Evolutionary conservation across 2,888 invertebrate genomes (phyloP).

Genomic region (Rhaphigaster nebulosa): DNA sequence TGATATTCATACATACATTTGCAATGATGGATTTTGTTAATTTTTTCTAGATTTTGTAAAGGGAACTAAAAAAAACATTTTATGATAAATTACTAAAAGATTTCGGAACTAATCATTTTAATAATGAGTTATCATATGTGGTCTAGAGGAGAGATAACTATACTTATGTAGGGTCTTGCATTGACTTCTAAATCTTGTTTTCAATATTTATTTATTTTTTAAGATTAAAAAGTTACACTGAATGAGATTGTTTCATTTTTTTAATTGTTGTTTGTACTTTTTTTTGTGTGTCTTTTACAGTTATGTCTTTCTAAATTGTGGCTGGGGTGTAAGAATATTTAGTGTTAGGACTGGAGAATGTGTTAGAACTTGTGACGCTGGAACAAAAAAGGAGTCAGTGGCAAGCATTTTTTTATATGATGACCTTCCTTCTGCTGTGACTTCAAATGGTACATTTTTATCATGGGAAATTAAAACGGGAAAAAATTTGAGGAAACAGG

Average conservation of each 20-base stretch:
- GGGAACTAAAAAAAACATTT: no score
- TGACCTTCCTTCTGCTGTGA: conserved; percentile 73
- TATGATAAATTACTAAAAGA: no score
- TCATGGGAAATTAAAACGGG: conserved; percentile 74
- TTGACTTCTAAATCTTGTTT: not conserved
- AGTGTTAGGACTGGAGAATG: conserved; percentile 77
- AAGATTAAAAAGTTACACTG: no score
- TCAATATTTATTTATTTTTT: not conserved
- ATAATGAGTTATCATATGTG: no score
- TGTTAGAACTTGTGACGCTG: conserved; percentile 70
- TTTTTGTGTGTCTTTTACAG: conserved; percentile 69
- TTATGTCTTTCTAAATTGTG: conserved; percentile 75
- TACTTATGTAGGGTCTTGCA: not conserved
- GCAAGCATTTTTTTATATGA: conserved; percentile 70
- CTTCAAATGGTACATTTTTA: conserved; percentile 72
- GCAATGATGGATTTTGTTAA: no score
- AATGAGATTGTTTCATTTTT: not conserved
- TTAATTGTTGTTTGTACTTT: not conserved
- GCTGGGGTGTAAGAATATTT: conserved; percentile 75
- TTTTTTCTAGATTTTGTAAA: no score
- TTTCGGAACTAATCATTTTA: no score
- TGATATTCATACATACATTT: no score
- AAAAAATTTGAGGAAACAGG: conserved; percentile 70
- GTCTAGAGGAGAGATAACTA: not conserved
- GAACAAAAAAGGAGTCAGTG: conserved; percentile 72